Base-by-base conservation (phyloP, 2,888 invertebrate genomes). In the Bimastos eiseni region DNA sequence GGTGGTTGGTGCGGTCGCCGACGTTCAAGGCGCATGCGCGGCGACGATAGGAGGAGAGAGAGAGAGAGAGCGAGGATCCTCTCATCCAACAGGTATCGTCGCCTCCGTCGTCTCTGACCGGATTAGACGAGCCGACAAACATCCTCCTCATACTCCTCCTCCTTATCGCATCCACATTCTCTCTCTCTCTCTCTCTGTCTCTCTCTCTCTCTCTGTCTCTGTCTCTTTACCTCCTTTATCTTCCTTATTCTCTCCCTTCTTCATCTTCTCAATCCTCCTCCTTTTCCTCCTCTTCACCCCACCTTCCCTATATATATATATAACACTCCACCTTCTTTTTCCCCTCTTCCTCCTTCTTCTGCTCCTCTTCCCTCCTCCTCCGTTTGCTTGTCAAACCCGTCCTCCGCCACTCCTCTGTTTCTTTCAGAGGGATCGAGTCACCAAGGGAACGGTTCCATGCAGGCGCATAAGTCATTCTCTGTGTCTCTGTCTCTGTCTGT, bases 11-110 rank as follows among this genome's bases (percentile, higher is more conserved):
- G 70, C 70, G 70, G 30, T 0, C 70, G 70, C 70, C n/a, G n/a
- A n/a, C 70, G 30, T n/a, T 11, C 70, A 70, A 86, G 86, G 30
- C 36, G 86, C 36, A 33, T 36, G 4, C 86, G 86, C 34, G 86
- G 34, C 37, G 86, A 37, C 33, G 34, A 84, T 33, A 15, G 21
- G 84, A 84, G 30, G 83, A 19, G 34, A 33, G 84, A 34, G 34
- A 34, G 83, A 83, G 83, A 34, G n/a, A 34, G 30, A 83, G 2
- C 6, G 83, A 33, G 5, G 33, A 83, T 24, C 13, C 21, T 34
- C 86, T 86, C 24, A 86, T 86, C 86, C 86, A 86, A 86, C 86
- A 34, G 86, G 86, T 86, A 86, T 86, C 37, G 86, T 86, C 86
- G 86, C 19, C 83, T 33, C 33, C 36, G 86, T 86, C 34, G 86